Percentiles rank a stretch among this genome's conserved stretches.
phyloP scores from a whole-genome alignment of 2,888 invertebrate genomes.

The Saturnia pavonia region DNA sequence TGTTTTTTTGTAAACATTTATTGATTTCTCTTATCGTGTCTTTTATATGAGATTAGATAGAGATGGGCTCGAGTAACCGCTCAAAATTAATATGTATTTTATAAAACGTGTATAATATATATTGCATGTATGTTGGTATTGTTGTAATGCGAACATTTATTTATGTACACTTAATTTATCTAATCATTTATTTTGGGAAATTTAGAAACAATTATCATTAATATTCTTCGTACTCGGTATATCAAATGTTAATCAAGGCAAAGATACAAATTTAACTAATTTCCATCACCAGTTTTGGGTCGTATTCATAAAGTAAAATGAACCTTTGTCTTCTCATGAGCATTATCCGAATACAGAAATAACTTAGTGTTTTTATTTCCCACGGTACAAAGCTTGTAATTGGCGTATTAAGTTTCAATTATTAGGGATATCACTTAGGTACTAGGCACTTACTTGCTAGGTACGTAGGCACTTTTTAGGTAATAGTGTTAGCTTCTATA shows the following conservation, averaged over 20 bases:
- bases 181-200: too few relatives aligned
- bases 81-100: not conserved
- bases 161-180: too few relatives aligned
- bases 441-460: too few relatives aligned
- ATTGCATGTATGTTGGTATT: not conserved
- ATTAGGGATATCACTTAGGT: not conserved
- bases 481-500: too few relatives aligned
- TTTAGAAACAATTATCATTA: not conserved
- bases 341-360: not conserved
- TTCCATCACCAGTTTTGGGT: not conserved
- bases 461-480: too few relatives aligned
- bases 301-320: not conserved
- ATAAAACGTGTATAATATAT: not conserved
- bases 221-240: not conserved
- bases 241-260: not conserved
- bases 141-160: not conserved
- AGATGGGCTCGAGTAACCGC: constrained; percentile 10
- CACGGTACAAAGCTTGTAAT: not conserved
- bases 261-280: not conserved
- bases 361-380: not conserved
- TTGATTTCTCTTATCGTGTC: constrained; percentile 29
- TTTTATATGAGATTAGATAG: constrained; percentile 28
- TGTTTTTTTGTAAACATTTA: constrained; percentile 3
- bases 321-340: not conserved
- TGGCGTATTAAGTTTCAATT: not conserved